Evolutionary conservation across 2,113 vertebrate genomes (phyloP), one percentile per base, ranked within the genome.

Genomic region (Melospiza georgiana): DNA sequence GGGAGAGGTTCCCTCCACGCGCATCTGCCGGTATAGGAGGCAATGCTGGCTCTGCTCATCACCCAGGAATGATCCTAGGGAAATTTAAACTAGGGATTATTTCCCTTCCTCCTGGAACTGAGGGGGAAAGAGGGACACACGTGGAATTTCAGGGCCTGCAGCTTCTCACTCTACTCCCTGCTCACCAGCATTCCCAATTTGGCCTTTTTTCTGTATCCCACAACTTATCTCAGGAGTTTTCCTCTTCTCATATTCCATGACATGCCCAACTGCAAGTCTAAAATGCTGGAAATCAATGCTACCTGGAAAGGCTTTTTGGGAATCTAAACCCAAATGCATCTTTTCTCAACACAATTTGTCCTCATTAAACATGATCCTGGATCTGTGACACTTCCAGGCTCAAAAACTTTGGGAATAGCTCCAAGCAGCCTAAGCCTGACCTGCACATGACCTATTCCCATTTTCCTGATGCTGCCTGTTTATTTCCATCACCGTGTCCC

Each of bases 1-100:
- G 0, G 13, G 30, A 82, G n/a, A 2, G 1, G 20, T 11, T 63
- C 74, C 55, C 41, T 62, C 48, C 61, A 4, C 1, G 0, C 21
- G 61, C 30, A 65, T 11, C 25, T 23, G 35, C 33, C 0, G 1
- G 72, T 37, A 49, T 4, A 17, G 33, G 23, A 57, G 37, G 63
- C 58, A 80, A 52, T 1, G 21, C 49, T 19, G 49, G 31, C 73
- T 39, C 80, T 51, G 33, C 83, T 85, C 35, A 4, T 18, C 27
- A 48, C 78, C 48, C 7, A 3, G 62, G 37, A 58, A 75, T 3
- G 39, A 78, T 54, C 39, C 44, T 48, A 22, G n/a, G 46, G 57
- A 69, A 71, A 71, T 54, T 48, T 17, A 20, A 66, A 51, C 0
- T 1, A 43, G 17, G 1, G 12, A 18, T 52, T 33, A n/a, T 39